Evolutionary conservation across 2,797 vertebrate genomes (phyloP), one percentile per base, ranked within the genome.

Genomic region (Scolopax bukidnonensis): DNA sequence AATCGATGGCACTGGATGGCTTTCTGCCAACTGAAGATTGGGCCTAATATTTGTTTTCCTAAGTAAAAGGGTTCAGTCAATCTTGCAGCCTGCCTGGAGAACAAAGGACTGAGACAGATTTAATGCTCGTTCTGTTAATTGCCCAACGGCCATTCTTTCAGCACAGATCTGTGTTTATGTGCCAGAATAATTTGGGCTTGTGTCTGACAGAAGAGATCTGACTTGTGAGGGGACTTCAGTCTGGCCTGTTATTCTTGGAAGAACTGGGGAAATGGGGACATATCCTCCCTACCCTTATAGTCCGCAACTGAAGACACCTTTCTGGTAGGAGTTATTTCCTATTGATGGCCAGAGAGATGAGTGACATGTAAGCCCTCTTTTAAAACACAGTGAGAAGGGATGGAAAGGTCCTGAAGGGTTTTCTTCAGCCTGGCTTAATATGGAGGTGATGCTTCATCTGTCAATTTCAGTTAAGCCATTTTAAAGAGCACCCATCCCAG

Each of bases 101-200:
- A 59, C 73, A 84, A 86, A 88, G 75, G 80, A 87, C 24, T 0
- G 28, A 71, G 93, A 51, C 67, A 69, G 87, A 94, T 87, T 94
- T 73, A 85, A 77, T 90, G 84, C 74, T 77, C 3, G 3, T 80
- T 74, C 92, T 77, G 56, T 74, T 86, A 81, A 91, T 94, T 96
- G 92, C 87, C 94, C 80, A 25, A 2, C 91, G 91, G 93, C 82
- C 64, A 70, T 96, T 92, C 85, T 91, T 92, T 91, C 88, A 61
- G 69, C 71, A 63, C 36, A 59, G 82, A 86, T 84, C 95, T 77
- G 48, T 61, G 73, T 60, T 94, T 87, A 61, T 48, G 59, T 94
- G 92, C 88, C 93, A 96, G 78, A 83, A 87, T 94, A 92, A 93
- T 93, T 90, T 92, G 70, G 43, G 77, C 80, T 95, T 91, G 68